Conservation (phyloP, 2,113 vertebrate species). For the Halichoeres trimaculatus region DNA sequence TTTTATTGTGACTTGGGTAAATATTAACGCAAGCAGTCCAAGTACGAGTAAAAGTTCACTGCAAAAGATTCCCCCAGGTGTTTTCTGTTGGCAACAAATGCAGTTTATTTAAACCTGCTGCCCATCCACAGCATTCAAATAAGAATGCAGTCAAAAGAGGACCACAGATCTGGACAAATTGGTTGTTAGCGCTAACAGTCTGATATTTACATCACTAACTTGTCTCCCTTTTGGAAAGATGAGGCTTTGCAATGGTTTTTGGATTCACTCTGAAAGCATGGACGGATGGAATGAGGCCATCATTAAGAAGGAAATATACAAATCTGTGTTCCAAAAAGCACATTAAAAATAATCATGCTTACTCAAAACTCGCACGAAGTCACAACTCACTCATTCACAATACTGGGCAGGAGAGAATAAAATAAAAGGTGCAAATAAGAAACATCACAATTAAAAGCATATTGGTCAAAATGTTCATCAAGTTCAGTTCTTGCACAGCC, state of each 20-base stretch:
- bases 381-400: constrained; percentile 71
- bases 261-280: constrained; percentile 28
- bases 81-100: background rate
- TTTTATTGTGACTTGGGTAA: background rate
- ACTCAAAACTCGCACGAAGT: constrained; percentile 36
- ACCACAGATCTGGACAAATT: constrained; percentile 11
- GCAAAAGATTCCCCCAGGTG: background rate
- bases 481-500: constrained; percentile 4
- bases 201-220: constrained; percentile 23
- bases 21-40: background rate
- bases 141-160: background rate
- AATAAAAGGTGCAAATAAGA: constrained; percentile 62
- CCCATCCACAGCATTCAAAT: background rate
- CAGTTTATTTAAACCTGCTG: constrained; percentile 18
- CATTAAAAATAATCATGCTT: constrained; percentile 64
- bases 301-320: constrained; percentile 25
- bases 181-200: constrained; percentile 2
- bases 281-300: constrained; percentile 25
- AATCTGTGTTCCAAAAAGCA: constrained; percentile 50
- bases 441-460: constrained; percentile 29
- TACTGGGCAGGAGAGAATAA: constrained; percentile 57
- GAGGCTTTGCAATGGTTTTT: constrained; percentile 8
- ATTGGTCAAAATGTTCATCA: constrained; percentile 17
- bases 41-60: constrained; percentile 1
- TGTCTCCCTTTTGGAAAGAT: constrained; percentile 16